Evolutionary conservation across 2,888 invertebrate genomes (phyloP).

Genomic region (Cephus pygmeus): DNA sequence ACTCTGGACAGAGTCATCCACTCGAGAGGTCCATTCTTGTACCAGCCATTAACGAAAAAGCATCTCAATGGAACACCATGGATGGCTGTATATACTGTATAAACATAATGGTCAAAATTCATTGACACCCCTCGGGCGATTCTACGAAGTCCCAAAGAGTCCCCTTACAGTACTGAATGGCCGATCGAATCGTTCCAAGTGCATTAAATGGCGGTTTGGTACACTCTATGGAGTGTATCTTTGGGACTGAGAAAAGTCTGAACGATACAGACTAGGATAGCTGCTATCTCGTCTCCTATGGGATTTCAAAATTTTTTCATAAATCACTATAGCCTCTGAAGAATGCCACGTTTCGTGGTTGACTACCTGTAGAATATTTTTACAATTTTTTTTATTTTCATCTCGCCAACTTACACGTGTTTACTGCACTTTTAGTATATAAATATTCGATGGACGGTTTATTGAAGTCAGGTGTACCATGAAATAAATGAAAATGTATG

Average conservation of each 20-base stretch:
- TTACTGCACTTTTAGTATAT: not conserved
- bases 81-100: not conserved
- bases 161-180: slow-evolving; percentile 10
- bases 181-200: slow-evolving; percentile 17
- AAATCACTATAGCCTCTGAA: not conserved
- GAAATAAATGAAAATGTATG: not conserved
- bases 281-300: not conserved
- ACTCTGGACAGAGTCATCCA: not conserved
- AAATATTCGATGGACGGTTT: not conserved
- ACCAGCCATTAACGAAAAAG: not conserved
- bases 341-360: not conserved
- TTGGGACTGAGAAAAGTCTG: not conserved
- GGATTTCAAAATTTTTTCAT: not conserved
- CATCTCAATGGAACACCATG: not conserved
- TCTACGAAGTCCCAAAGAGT: slow-evolving; percentile 1
- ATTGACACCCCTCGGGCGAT: slow-evolving; percentile 11
- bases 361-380: not conserved
- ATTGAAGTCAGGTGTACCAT: not conserved
- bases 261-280: not conserved
- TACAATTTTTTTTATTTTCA: not conserved
- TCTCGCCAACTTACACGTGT: not conserved
- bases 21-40: slow-evolving; percentile 4
- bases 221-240: slow-evolving; percentile 6
- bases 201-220: slow-evolving; percentile 18
- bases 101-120: slow-evolving; percentile 16